A percentile compares a stretch with the other conserved stretches of the same genome.
Evolutionary conservation across 2,797 vertebrate species (phyloP).

Genomic region (Onychomys arenicola): DNA sequence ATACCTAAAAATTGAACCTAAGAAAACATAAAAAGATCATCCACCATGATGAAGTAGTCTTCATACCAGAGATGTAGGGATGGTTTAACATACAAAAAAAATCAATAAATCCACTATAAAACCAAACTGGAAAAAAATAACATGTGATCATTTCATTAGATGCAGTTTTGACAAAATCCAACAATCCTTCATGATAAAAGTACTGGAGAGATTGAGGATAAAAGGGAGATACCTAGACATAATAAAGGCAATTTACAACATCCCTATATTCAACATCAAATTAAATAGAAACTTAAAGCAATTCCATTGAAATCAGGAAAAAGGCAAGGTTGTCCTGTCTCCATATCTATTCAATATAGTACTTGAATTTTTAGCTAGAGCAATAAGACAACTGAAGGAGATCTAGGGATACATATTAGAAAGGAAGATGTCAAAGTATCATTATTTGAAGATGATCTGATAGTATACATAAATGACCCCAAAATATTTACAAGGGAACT

Average conservation of each 20-base stretch:
- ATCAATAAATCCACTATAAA: background rate
- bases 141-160: background rate
- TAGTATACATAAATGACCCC: background rate
- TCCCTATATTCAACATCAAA: background rate
- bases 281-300: background rate
- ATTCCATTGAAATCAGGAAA: background rate
- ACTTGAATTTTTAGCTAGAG: background rate
- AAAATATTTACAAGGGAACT: background rate
- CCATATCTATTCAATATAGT: background rate
- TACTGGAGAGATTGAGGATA: background rate
- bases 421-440: background rate
- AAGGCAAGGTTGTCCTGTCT: background rate
- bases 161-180: background rate
- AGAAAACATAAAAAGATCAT: no score
- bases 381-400: background rate
- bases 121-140: background rate
- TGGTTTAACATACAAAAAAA: no score
- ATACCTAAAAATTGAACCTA: no score
- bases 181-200: background rate
- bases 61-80: no score
- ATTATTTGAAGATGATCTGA: background rate
- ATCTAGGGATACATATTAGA: background rate
- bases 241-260: background rate
- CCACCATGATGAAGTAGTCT: no score
- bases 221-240: background rate